These are phyloP conservation scores for Dunckerocampus dactyliophorus DNA, from an alignment of 2,113 vertebrate species.

Conservation along the genomic window DNA sequence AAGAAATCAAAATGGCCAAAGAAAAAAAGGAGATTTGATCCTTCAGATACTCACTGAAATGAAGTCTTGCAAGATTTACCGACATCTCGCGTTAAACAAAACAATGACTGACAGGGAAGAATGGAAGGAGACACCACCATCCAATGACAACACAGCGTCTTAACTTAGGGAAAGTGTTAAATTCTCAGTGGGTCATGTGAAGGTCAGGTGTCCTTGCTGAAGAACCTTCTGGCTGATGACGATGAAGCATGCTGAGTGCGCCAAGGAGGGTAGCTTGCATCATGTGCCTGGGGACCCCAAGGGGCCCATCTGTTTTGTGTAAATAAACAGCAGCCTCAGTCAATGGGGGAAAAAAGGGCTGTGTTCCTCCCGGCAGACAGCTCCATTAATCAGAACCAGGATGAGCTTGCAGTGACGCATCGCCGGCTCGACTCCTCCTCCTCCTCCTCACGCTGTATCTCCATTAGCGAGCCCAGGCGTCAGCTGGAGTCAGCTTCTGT, in stretches of 20 bases:
- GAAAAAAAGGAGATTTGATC: no score
- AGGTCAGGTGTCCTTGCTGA: neutral
- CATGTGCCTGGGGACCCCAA: slow-evolving; percentile 38
- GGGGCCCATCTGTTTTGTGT: slow-evolving; percentile 65
- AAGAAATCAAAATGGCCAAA: no score
- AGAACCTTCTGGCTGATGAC: slow-evolving; percentile 49
- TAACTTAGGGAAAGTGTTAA: no score
- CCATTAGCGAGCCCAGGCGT: slow-evolving; percentile 56
- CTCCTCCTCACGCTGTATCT: slow-evolving; percentile 47
- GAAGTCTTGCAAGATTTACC: no score
- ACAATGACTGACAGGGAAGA: no score
- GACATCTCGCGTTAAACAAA: no score
- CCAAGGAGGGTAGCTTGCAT: slow-evolving; percentile 34
- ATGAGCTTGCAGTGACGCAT: slow-evolving; percentile 57
- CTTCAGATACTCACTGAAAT: no score
- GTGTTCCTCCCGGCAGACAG: slow-evolving; percentile 49
- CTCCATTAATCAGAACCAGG: slow-evolving; percentile 66
- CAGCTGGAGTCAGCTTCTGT: slow-evolving; percentile 37
- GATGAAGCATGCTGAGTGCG: slow-evolving; percentile 50
- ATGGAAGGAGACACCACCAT: no score
- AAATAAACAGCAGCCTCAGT: slow-evolving; percentile 49
- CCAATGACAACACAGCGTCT: no score
- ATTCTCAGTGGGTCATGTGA: no score
- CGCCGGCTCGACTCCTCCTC: slow-evolving; percentile 42
- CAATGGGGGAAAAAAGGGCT: slow-evolving; percentile 34